Evolutionary conservation across 1,140 invertebrate genomes (phyloP).

Genomic region (Heliconius congener): DNA sequence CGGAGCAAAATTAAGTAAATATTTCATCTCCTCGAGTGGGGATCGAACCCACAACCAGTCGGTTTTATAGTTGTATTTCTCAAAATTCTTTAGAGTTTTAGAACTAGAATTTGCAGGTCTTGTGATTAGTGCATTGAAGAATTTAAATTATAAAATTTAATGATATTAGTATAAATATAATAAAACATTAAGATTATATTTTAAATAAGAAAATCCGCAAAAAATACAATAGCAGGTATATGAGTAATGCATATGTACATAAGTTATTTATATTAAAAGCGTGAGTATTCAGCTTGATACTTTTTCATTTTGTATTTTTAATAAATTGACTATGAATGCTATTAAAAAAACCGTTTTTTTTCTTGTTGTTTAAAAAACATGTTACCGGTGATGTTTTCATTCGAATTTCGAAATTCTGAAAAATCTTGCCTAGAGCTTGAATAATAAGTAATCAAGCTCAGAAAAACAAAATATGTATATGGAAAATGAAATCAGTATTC

Average conservation of each 20-base stretch:
- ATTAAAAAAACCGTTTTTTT: neutral
- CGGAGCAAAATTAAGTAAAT: no score
- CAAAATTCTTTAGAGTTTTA: no score
- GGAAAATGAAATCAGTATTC: neutral
- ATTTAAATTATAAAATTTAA: no score
- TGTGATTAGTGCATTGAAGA: no score
- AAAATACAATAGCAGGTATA: neutral
- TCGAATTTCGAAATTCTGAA: neutral
- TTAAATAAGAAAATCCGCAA: no score
- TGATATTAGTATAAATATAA: no score
- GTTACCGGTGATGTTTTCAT: neutral
- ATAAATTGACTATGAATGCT: neutral
- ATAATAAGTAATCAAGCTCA: slow-evolving; percentile 28
- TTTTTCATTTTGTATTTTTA: neutral
- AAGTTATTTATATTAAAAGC: neutral
- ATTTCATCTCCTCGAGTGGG: no score
- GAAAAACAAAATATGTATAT: neutral
- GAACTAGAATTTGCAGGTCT: no score
- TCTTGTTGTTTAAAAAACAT: neutral
- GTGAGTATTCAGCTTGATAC: neutral
- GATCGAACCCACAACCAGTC: no score
- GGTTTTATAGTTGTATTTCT: no score
- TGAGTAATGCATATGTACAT: neutral
- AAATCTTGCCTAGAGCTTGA: slow-evolving; percentile 25
- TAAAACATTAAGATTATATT: no score